Conservation (phyloP, 2,888 invertebrate species). For the Notodromas monacha region DNA sequence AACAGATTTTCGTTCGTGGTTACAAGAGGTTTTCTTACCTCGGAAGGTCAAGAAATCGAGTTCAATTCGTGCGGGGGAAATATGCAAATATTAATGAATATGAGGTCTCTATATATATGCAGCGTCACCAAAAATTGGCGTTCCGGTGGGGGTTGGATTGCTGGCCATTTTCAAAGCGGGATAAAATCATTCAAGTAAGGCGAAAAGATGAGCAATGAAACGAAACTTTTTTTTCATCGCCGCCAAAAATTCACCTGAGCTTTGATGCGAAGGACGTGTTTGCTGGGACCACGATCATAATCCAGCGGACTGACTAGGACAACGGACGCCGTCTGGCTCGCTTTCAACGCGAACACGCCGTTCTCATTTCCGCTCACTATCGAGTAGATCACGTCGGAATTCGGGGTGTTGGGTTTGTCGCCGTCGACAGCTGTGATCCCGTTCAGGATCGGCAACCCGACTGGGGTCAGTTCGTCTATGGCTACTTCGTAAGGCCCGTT, state of each 20-base stretch:
- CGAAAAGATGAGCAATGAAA: no score
- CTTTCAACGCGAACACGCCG: background rate
- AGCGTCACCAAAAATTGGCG: no score
- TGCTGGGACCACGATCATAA: slow-evolving; percentile 42
- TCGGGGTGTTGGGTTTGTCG: slow-evolving; percentile 14
- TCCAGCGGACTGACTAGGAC: slow-evolving; percentile 37
- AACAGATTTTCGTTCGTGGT: no score
- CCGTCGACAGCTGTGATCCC: slow-evolving; percentile 46
- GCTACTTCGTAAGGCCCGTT: slow-evolving; percentile 35
- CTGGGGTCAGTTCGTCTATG: slow-evolving; percentile 44
- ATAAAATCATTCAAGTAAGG: no score
- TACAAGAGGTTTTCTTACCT: no score
- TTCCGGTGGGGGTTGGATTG: no score
- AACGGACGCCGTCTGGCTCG: slow-evolving; percentile 23
- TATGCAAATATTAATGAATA: no score
- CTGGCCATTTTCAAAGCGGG: no score
- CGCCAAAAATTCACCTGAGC: slow-evolving; percentile 44
- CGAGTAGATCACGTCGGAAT: slow-evolving; percentile 13
- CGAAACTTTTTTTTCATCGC: no score
- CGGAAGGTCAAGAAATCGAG: no score
- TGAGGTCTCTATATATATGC: no score
- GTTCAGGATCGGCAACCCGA: slow-evolving; percentile 45
- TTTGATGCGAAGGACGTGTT: slow-evolving; percentile 34
- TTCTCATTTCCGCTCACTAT: slow-evolving; percentile 12
- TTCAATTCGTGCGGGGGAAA: no score